A percentile compares a stretch with the other conserved stretches of the same genome.
Evolutionary conservation across 2,888 invertebrate genomes (phyloP).

Genomic region (Masnerella sp.): DNA sequence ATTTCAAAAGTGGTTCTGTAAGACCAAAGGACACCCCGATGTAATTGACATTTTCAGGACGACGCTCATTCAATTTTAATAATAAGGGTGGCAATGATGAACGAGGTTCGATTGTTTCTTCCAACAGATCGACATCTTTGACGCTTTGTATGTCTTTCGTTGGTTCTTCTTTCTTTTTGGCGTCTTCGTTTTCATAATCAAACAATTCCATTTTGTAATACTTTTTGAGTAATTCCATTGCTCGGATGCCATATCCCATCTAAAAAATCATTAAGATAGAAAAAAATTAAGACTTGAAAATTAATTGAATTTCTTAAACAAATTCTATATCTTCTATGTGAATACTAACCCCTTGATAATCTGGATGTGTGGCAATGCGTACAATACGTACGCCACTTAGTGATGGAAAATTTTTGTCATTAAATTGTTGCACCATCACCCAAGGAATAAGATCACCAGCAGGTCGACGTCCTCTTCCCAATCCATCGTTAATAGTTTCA

Average conservation of each 20-base stretch:
- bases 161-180: constrained; percentile 59
- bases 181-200: constrained; percentile 82
- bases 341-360: constrained; percentile 88
- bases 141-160: constrained; percentile 79
- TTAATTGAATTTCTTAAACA: too few species aligned
- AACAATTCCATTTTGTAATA: constrained; percentile 93
- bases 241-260: constrained; percentile 98
- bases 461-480: constrained; percentile 92
- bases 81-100: constrained; percentile 92
- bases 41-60: constrained; percentile 92
- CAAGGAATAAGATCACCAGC: constrained; percentile 99
- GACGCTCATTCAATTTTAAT: constrained; percentile 89
- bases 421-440: constrained; percentile 98
- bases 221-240: constrained; percentile 88
- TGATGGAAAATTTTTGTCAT: constrained; percentile 94
- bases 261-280: constrained; percentile 70
- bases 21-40: constrained; percentile 96
- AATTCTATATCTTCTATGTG: too few species aligned
- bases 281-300: neutral
- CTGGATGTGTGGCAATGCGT: constrained; percentile 98
- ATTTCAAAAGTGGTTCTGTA: constrained; percentile 92
- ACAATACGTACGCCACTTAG: constrained; percentile 94
- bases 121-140: constrained; percentile 82
- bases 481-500: constrained; percentile 84
- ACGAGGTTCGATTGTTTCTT: constrained; percentile 87